These are phyloP conservation scores for Accipiter virgatus DNA, from an alignment of 2,113 vertebrate species.

Conservation along the genomic window DNA sequence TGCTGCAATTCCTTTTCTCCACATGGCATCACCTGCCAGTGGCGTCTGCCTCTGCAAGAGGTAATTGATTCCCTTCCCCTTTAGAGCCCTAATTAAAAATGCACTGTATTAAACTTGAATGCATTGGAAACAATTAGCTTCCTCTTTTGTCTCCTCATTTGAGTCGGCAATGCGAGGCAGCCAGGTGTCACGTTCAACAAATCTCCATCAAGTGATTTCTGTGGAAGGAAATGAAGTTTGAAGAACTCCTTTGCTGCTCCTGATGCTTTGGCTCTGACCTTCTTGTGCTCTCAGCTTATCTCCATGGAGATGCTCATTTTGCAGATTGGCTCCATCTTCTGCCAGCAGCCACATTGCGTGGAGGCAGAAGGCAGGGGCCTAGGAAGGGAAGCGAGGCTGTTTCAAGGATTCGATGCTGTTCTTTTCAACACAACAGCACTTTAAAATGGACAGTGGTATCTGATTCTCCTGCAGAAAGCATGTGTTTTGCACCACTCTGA, in stretches of 20 bases:
- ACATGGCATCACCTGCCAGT: slow-evolving; percentile 17
- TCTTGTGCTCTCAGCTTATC: neutral
- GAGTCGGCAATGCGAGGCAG: slow-evolving; percentile 43
- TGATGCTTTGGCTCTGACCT: slow-evolving; percentile 40
- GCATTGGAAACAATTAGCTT: slow-evolving; percentile 75
- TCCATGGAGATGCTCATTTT: slow-evolving; percentile 58
- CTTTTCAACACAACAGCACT: neutral
- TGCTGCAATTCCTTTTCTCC: neutral
- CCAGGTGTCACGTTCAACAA: slow-evolving; percentile 75
- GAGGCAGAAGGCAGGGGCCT: neutral
- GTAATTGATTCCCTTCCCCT: slow-evolving; percentile 61
- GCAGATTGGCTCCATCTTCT: slow-evolving; percentile 40
- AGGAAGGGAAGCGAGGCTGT: neutral
- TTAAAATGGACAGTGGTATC: neutral
- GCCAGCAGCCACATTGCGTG: neutral
- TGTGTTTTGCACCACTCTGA: accelerated
- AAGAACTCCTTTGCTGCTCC: slow-evolving; percentile 59
- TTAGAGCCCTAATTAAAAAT: slow-evolving; percentile 73
- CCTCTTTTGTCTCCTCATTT: slow-evolving; percentile 71
- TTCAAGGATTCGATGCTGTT: neutral
- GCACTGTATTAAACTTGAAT: slow-evolving; percentile 64
- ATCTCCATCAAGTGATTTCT: slow-evolving; percentile 68
- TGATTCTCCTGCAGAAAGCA: neutral
- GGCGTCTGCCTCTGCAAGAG: slow-evolving; percentile 24
- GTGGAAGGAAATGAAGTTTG: slow-evolving; percentile 64